Conservation (phyloP, 2,113 vertebrate genomes). For the Solea senegalensis region DNA sequence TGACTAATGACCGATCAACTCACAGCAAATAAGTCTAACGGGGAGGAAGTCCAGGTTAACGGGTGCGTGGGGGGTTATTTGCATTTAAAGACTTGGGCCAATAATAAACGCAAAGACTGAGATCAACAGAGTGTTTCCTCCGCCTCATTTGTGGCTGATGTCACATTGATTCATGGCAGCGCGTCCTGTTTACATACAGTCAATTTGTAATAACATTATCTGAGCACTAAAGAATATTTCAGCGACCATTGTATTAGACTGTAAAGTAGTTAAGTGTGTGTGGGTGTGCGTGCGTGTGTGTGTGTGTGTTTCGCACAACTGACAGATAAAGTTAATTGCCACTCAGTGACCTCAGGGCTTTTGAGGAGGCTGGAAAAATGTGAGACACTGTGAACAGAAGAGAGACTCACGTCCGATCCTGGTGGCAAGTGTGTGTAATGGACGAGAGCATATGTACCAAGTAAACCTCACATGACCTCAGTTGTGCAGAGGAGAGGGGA, state of each 20-base stretch:
- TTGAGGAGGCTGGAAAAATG: conserved; percentile 26
- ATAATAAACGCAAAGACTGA: conserved; percentile 45
- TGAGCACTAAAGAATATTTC: conserved; percentile 44
- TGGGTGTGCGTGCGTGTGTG: not conserved
- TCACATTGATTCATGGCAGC: conserved; percentile 71
- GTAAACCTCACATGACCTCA: conserved; percentile 15
- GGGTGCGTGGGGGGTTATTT: conserved; percentile 40
- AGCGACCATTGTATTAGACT: conserved; percentile 29
- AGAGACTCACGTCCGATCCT: not conserved
- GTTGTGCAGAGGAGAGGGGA: not conserved
- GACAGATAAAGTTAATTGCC: conserved; percentile 33
- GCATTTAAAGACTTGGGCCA: conserved; percentile 35
- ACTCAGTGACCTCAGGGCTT: conserved; percentile 19
- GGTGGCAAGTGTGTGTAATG: conserved; percentile 7
- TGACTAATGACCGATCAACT: conserved; percentile 68
- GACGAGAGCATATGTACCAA: conserved; percentile 20
- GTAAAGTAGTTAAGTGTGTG: conserved; percentile 17
- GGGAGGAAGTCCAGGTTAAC: conserved; percentile 54
- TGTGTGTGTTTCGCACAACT: conserved; percentile 18
- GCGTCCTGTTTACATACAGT: conserved; percentile 40
- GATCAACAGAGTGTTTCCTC: conserved; percentile 12
- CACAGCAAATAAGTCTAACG: conserved; percentile 43
- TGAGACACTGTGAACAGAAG: conserved; percentile 13
- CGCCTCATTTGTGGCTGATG: conserved; percentile 47
- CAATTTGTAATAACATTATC: conserved; percentile 70